Evolutionary conservation across 2,113 vertebrate genomes (phyloP), one percentile per base, ranked within the genome.

Genomic region (Lagopus leucura): DNA sequence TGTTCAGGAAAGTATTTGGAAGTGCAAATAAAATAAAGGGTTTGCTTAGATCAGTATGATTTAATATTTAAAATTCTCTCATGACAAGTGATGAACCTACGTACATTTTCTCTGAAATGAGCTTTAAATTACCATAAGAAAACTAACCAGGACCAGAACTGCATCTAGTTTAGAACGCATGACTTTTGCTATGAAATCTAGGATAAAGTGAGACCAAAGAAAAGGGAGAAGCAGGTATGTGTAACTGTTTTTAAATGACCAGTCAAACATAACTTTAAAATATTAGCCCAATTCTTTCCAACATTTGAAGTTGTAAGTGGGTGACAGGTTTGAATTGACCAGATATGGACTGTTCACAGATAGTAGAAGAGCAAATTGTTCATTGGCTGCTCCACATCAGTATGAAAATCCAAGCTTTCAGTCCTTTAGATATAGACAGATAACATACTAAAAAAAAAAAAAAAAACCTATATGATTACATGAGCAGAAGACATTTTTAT

Each of bases 371-470:
- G 40, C 72, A 83, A 73, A 65, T 21, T 77, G 28, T 91, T 86
- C 89, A 95, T 42, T 89, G 92, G 93, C 91, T 97, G 85, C 52
- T 92, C 27, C 63, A 87, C 69, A 71, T 92, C 70, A 89, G 74
- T 88, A 52, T 54, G 67, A 93, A 96, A 96, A 93, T 92, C 78
- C 67, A 96, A 85, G 43, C 15, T 67, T 88, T 76, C 92, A 76
- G 83, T 72, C 64, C 95, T 32, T 93, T 45, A 89, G 58, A 20
- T 77, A 87, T 95, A 92, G 74, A 82, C 4, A 76, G 50, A 82
- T 55, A 24, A 61, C 76, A 22, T 15, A 57, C 13, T 83, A 58
- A 92, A 96, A 97, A 92, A 2, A 90, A 38, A 38, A 38, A 38
- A 38, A 10, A 38, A 38, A 63, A 72, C 25, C 43, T 72, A 69